Conservation (phyloP, 2,888 invertebrate genomes). For the Athripsodes cinereus region DNA sequence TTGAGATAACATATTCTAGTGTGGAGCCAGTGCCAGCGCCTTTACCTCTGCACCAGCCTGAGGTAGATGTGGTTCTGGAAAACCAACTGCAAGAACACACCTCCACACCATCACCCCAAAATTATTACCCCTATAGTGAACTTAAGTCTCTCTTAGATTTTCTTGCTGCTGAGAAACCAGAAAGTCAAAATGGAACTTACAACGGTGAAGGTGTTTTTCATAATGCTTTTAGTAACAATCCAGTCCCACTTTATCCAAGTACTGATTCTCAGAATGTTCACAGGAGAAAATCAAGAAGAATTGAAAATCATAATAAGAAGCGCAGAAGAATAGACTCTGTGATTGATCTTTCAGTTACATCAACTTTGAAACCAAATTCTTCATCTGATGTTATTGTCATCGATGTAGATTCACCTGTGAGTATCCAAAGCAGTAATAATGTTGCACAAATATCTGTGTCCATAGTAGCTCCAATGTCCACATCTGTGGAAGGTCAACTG, state of each 20-base stretch:
- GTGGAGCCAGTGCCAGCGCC: neutral
- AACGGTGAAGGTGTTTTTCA: neutral
- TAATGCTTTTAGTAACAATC: neutral
- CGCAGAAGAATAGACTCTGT: neutral
- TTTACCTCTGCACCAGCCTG: neutral
- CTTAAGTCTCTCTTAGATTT: neutral
- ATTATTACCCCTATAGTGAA: neutral
- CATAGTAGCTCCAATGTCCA: neutral
- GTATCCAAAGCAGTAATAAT: neutral
- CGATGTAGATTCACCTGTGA: conserved; percentile 10
- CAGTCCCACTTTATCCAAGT: neutral
- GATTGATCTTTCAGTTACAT: neutral
- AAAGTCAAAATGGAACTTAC: neutral
- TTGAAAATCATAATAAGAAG: neutral
- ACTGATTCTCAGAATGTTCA: neutral
- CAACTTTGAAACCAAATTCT: conserved; percentile 3
- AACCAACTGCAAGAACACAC: neutral
- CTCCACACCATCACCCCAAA: neutral
- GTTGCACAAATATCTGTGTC: neutral
- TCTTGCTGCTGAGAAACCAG: neutral
- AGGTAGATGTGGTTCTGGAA: neutral
- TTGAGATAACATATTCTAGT: neutral
- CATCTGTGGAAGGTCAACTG: neutral
- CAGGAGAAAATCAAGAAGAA: neutral
- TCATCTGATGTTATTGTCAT: conserved; percentile 18